Conservation (phyloP, 2,113 vertebrate species). For the Psittacara wagleri region DNA sequence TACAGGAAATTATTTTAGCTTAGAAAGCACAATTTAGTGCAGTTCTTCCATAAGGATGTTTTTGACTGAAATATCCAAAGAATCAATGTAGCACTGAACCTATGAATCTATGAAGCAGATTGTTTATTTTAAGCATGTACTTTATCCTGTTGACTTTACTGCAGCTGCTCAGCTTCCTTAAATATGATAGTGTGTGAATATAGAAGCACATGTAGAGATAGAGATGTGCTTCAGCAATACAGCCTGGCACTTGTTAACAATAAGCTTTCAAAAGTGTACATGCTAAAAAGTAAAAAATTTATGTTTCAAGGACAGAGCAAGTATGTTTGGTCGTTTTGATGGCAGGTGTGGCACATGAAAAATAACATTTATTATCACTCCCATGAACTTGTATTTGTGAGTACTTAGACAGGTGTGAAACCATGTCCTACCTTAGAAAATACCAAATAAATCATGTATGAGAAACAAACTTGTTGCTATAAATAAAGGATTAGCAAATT, state of each 20-base stretch:
- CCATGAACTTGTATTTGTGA: constrained; percentile 10
- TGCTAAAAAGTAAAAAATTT: neutral
- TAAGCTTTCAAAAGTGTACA: neutral
- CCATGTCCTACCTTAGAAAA: constrained; percentile 10
- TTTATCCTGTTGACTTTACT: neutral
- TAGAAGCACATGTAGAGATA: neutral
- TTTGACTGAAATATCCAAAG: constrained; percentile 6
- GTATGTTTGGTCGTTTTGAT: neutral
- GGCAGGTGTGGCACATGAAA: constrained; percentile 33
- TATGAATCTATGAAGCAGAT: neutral
- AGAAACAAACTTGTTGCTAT: neutral
- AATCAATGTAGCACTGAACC: neutral
- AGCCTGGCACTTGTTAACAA: neutral
- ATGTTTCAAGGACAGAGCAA: constrained; percentile 26
- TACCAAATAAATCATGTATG: constrained; percentile 19
- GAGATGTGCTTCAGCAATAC: neutral
- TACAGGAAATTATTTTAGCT: neutral
- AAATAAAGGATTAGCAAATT: neutral
- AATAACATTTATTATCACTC: constrained; percentile 40
- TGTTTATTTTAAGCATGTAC: neutral
- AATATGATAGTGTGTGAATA: neutral
- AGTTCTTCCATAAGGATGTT: neutral
- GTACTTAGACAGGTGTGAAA: constrained; percentile 26
- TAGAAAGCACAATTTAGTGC: neutral
- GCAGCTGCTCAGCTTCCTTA: neutral